These are phyloP conservation scores for Apocheima hispidaria DNA, from an alignment of 2,888 invertebrate genomes.

Conservation along the genomic window DNA sequence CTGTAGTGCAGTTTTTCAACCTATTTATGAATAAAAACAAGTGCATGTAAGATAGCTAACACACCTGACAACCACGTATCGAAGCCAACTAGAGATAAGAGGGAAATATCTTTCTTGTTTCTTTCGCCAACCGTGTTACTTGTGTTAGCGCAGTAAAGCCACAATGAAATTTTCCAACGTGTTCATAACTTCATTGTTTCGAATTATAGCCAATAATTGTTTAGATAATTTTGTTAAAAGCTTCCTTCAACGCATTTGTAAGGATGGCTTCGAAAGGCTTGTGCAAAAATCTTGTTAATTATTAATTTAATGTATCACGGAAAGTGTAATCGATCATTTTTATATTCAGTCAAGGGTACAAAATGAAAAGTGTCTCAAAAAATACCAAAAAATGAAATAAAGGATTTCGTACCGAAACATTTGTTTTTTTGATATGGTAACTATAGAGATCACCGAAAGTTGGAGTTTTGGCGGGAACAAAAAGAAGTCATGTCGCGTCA, in stretches of 20 bases:
- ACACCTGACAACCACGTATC: too few species aligned
- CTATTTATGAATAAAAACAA: too few species aligned
- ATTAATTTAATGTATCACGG: constrained; percentile 3
- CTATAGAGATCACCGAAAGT: too few species aligned
- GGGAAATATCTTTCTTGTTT: too few species aligned
- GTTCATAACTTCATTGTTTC: constrained; percentile 36
- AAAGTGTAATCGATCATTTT: constrained; percentile 47
- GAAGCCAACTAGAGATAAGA: too few species aligned
- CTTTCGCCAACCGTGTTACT: too few species aligned
- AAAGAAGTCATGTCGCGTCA: too few species aligned
- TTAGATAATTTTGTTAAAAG: constrained; percentile 27
- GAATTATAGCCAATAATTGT: constrained; percentile 27
- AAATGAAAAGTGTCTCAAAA: constrained; percentile 74
- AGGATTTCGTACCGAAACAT: constrained; percentile 73
- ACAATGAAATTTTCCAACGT: constrained; percentile 16
- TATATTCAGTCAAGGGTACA: constrained; percentile 66
- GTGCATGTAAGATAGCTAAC: too few species aligned
- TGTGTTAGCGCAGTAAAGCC: background rate
- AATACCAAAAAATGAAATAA: constrained; percentile 81
- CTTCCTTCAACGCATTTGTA: constrained; percentile 10
- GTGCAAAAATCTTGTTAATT: constrained; percentile 16
- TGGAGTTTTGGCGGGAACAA: too few species aligned
- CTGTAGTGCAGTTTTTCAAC: too few species aligned
- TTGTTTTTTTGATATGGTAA: constrained; percentile 47
- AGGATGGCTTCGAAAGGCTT: constrained; percentile 12